phyloP scores from a whole-genome alignment of 2,113 vertebrate species.

The Gnathonemus longibarbis region DNA sequence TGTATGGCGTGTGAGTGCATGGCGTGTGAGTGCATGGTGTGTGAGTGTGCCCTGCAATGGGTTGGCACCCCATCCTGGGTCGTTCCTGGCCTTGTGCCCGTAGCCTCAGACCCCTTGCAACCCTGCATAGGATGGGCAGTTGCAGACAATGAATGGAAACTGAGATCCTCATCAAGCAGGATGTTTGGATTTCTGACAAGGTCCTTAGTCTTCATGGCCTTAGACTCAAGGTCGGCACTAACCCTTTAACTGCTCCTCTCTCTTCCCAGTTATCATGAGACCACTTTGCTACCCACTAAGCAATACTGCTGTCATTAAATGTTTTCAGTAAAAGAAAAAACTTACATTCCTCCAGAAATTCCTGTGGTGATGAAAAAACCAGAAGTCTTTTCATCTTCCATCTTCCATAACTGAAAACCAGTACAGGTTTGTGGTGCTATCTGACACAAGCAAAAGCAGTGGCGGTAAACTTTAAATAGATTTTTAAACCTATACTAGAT shows the following conservation, averaged over 20 bases:
- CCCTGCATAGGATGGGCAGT: background rate
- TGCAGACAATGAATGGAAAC: background rate
- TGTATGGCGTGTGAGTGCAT: no score
- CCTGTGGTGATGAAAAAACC: background rate
- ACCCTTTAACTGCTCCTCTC: background rate
- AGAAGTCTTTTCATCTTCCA: background rate
- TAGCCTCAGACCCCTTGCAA: background rate
- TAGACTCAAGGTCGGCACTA: background rate
- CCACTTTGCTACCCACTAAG: background rate
- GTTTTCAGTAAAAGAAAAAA: background rate
- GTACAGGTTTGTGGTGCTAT: background rate
- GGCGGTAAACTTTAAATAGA: background rate
- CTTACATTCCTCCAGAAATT: background rate
- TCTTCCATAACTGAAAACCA: background rate
- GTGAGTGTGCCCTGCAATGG: background rate
- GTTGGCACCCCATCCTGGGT: background rate
- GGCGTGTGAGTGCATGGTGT: background rate
- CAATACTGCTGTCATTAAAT: background rate
- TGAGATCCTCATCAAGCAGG: background rate
- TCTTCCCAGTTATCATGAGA: background rate
- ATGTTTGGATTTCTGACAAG: background rate
- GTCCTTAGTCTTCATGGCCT: background rate
- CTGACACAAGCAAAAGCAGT: background rate
- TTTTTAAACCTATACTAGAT: background rate
- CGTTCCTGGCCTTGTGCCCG: background rate